Conservation (phyloP, 1,140 invertebrate genomes). For the Drosophila kurseongensis region DNA sequence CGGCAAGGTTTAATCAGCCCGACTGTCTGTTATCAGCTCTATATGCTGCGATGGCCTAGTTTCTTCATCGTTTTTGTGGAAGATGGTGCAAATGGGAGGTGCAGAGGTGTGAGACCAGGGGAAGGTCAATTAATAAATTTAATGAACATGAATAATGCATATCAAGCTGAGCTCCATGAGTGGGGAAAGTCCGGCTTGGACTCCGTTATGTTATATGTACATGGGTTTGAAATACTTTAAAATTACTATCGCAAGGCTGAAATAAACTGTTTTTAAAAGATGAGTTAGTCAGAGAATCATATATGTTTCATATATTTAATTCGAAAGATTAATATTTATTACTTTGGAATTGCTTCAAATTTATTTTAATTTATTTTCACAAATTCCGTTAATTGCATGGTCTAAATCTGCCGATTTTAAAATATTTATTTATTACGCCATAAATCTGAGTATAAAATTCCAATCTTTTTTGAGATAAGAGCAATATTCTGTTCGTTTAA, state of each 20-base stretch:
- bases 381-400: not conserved
- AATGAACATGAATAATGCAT: constrained; percentile 34
- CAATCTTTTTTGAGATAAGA: constrained; percentile 6
- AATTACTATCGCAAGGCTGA: too few relatives aligned
- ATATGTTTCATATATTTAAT: not conserved
- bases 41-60: constrained; percentile 64
- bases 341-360: not conserved
- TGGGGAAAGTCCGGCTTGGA: constrained; percentile 35
- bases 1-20: constrained; percentile 62
- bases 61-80: constrained; percentile 46
- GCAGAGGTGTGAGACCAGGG: constrained; percentile 8
- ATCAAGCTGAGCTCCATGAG: constrained; percentile 9
- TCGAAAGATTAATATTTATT: not conserved
- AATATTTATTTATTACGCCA: constrained; percentile 2
- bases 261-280: too few relatives aligned
- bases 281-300: not conserved
- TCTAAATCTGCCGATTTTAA: constrained; percentile 1
- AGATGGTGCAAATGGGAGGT: constrained; percentile 22
- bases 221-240: not conserved
- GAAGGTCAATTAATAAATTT: constrained; percentile 45
- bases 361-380: not conserved
- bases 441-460: not conserved
- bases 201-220: not conserved
- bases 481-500: not conserved
- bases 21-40: constrained; percentile 55